Percentiles rank a stretch among this genome's conserved stretches.
Conservation (phyloP, 2,888 invertebrate genomes). For the Drosophila nigricruria region DNA sequence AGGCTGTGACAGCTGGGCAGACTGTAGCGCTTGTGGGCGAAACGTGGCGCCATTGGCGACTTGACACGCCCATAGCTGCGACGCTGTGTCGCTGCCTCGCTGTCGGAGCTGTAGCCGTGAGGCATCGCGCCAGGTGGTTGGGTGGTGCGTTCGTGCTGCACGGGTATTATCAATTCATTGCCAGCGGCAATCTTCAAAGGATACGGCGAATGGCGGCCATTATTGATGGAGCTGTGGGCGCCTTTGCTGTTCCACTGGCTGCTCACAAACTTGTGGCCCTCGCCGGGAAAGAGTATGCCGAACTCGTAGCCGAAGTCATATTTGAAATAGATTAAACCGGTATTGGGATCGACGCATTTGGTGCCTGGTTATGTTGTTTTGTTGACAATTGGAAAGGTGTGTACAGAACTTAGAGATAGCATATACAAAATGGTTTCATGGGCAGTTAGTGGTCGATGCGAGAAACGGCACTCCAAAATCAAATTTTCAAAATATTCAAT, state of each 20-base stretch:
- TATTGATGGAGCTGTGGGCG: conserved; percentile 31
- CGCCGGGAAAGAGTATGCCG: conserved; percentile 90
- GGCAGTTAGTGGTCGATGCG: conserved; percentile 51
- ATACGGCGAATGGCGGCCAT: conserved; percentile 73
- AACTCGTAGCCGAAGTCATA: conserved; percentile 93
- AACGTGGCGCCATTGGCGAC: conserved; percentile 42
- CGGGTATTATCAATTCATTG: conserved; percentile 88
- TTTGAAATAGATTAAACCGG: conserved; percentile 92
- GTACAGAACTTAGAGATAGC: conserved; percentile 43
- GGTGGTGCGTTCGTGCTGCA: conserved; percentile 87
- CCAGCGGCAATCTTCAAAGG: conserved; percentile 86
- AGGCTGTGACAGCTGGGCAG: conserved; percentile 83
- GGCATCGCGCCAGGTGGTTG: not conserved
- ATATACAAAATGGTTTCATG: conserved; percentile 35
- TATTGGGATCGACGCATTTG: conserved; percentile 91
- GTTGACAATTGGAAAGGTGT: conserved; percentile 41
- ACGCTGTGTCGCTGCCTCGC: conserved; percentile 60
- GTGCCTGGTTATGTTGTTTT: conserved; percentile 87
- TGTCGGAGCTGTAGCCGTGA: conserved; percentile 79
- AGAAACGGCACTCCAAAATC: conserved; percentile 42
- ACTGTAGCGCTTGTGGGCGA: conserved; percentile 84
- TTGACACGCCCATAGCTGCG: conserved; percentile 36
- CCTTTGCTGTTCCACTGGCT: conserved; percentile 79
- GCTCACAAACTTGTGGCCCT: conserved; percentile 86
- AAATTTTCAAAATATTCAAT: conserved; percentile 54